Evolutionary conservation across 2,888 invertebrate species (phyloP).

Genomic region (Drosophila rellima): DNA sequence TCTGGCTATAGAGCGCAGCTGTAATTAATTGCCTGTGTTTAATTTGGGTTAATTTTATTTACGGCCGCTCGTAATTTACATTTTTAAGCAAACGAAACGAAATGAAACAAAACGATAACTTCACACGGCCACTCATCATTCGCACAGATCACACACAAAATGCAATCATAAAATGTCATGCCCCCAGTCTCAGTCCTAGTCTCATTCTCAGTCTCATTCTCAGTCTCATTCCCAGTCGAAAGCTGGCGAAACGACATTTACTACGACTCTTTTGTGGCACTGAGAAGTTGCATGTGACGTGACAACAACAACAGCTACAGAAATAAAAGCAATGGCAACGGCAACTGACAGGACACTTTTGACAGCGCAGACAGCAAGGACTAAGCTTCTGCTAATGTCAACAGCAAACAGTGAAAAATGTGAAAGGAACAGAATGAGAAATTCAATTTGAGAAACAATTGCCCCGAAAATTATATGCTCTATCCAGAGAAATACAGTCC

Average conservation of each 20-base stretch:
- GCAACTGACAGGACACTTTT: slow-evolving; percentile 78
- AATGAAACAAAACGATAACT: slow-evolving; percentile 7
- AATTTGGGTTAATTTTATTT: slow-evolving; percentile 83
- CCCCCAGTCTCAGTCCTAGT: neutral
- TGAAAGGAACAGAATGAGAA: slow-evolving; percentile 27
- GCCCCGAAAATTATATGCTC: slow-evolving; percentile 24
- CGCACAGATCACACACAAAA: slow-evolving; percentile 37
- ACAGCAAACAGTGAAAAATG: slow-evolving; percentile 77
- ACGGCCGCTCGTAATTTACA: slow-evolving; percentile 71
- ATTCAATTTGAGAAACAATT: neutral
- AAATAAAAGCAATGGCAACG: slow-evolving; percentile 7
- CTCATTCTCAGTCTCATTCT: neutral
- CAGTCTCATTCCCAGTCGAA: neutral
- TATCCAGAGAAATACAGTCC: neutral
- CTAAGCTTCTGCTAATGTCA: slow-evolving; percentile 81
- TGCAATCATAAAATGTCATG: slow-evolving; percentile 73
- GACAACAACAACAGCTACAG: slow-evolving; percentile 18
- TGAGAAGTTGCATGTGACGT: slow-evolving; percentile 55
- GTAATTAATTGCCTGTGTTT: slow-evolving; percentile 81
- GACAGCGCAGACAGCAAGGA: slow-evolving; percentile 74
- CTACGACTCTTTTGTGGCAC: slow-evolving; percentile 53
- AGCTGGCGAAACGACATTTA: slow-evolving; percentile 46
- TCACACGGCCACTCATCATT: slow-evolving; percentile 47
- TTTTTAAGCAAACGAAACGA: slow-evolving; percentile 43
- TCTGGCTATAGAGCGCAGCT: slow-evolving; percentile 64